Evolutionary conservation across 2,888 invertebrate genomes (phyloP).

Genomic region (Cephus spinipes): DNA sequence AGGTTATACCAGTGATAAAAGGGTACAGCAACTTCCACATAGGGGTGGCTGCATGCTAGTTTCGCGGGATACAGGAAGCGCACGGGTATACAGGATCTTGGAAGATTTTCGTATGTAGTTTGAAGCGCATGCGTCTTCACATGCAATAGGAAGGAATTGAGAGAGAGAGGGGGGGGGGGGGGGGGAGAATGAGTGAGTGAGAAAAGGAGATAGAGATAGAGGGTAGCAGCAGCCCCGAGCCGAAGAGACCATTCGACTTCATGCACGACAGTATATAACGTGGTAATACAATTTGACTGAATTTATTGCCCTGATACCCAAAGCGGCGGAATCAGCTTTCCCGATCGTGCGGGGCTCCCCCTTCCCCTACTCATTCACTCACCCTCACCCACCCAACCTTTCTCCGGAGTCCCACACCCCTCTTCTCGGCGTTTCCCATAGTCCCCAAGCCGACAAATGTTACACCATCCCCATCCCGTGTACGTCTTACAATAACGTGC

Average conservation of each 20-base stretch:
- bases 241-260: constrained; percentile 45
- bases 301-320: constrained; percentile 46
- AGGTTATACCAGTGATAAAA: neutral
- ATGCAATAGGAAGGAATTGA: constrained; percentile 8
- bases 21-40: neutral
- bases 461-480: neutral
- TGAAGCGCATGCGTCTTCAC: neutral
- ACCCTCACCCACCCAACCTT: neutral
- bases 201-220: no score
- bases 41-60: neutral
- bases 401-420: neutral
- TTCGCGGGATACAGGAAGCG: neutral
- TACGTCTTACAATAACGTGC: neutral
- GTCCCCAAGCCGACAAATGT: neutral
- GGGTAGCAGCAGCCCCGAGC: neutral
- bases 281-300: constrained; percentile 57
- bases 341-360: constrained; percentile 35
- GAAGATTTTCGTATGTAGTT: neutral
- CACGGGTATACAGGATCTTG: neutral
- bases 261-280: constrained; percentile 54
- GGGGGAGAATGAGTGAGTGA: no score
- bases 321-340: constrained; percentile 42
- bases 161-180: neutral
- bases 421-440: neutral
- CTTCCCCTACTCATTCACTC: constrained; percentile 5